Base-by-base conservation (phyloP, 2,113 vertebrate species). In the Phoxinus phoxinus region DNA sequence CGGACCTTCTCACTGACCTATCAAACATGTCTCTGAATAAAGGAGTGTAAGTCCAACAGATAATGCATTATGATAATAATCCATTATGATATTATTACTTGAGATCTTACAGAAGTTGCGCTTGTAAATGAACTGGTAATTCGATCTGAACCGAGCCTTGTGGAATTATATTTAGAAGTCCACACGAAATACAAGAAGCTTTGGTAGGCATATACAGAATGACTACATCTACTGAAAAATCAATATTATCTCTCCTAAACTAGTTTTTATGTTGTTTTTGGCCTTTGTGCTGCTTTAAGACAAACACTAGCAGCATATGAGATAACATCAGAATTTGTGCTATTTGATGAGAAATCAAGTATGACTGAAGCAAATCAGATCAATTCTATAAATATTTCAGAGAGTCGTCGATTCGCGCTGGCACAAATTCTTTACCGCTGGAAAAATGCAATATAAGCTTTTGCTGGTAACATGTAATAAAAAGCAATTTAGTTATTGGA, bases 381-480 rank as follows among this genome's bases (percentile, higher is more conserved):
- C 89, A 85, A 85, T 87, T 90, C 91, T 90, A 87, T 91, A 91
- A 88, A 88, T 87, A 87, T 91, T 91, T 89, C 90, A 87, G 87
- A 81, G 86, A 89, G 92, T 88, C 85, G 90, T 86, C 92, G 90
- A 88, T 89, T 84, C 71, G 75, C 85, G 85, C 90, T 87, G 89
- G 85, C 91, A 89, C 90, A 87, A 92, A 89, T 87, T 86, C 91
- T 86, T 88, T 89, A 92, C 93, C 90, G 87, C 88, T 90, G 92
- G 88, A 91, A 89, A 81, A 91, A 93, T 93, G 86, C 77, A 86
- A 94, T 93, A 86, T 85, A 61, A 89, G 89, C 87, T 92, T 93
- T 92, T 92, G 92, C 88, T 92, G 92, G 87, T 92, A 93, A 93
- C 90, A 91, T 93, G 90, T 90, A 93, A 94, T 94, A 93, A 94